These are phyloP conservation scores for Brachyopa scutellaris DNA, from an alignment of 2,888 invertebrate species.

Conservation along the genomic window DNA sequence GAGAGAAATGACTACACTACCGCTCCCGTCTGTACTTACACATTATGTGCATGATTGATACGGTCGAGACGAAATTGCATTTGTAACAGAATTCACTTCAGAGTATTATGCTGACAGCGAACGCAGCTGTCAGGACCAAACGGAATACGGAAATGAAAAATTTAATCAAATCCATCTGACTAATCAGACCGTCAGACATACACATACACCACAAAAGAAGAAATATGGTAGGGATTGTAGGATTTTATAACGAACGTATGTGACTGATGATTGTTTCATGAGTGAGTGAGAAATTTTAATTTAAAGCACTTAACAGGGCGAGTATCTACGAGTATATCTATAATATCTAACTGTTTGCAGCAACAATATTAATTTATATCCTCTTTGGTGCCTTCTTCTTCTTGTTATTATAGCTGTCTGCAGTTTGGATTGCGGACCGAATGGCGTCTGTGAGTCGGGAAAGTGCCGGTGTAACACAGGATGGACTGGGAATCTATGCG, in stretches of 20 bases:
- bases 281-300: slow-evolving; percentile 71
- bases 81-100: slow-evolving; percentile 66
- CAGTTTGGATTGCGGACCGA: slow-evolving; percentile 94
- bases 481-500: slow-evolving; percentile 96
- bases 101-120: slow-evolving; percentile 21
- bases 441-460: slow-evolving; percentile 96
- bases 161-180: slow-evolving; percentile 73
- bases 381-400: slow-evolving; percentile 39
- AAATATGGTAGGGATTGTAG: slow-evolving; percentile 9
- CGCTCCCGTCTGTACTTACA: slow-evolving; percentile 56
- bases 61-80: slow-evolving; percentile 72
- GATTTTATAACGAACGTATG: slow-evolving; percentile 39
- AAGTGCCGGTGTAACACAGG: slow-evolving; percentile 95
- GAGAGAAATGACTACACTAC: slow-evolving; percentile 40
- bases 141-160: slow-evolving; percentile 73
- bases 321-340: slow-evolving; percentile 17
- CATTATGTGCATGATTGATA: slow-evolving; percentile 72
- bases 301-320: slow-evolving; percentile 70
- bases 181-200: slow-evolving; percentile 62
- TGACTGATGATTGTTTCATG: slow-evolving; percentile 68
- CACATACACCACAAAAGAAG: neutral
- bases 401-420: slow-evolving; percentile 88
- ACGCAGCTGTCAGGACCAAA: slow-evolving; percentile 66
- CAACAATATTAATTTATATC: slow-evolving; percentile 36
- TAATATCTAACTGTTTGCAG: slow-evolving; percentile 9